phyloP scores from a whole-genome alignment of 2,797 vertebrate genomes.

The Mormyrops boulengeri region DNA sequence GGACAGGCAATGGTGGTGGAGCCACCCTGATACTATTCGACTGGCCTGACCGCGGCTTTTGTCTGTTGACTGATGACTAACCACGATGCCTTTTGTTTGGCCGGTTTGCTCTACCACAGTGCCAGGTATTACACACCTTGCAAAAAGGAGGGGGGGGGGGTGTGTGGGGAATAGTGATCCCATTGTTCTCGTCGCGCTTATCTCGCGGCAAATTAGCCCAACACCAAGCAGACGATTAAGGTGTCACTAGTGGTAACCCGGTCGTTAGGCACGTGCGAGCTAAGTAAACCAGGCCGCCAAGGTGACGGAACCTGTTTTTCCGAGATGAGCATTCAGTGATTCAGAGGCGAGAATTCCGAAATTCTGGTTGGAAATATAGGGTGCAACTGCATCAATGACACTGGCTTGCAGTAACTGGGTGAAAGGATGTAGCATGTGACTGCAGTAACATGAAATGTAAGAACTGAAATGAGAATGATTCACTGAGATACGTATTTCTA shows the following conservation, averaged over 20 bases:
- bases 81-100: neutral
- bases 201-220: slow-evolving; percentile 38
- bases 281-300: slow-evolving; percentile 26
- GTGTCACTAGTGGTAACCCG: slow-evolving; percentile 35
- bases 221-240: slow-evolving; percentile 47
- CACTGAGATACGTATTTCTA: neutral
- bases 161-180: slow-evolving; percentile 15
- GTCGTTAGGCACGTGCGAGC: slow-evolving; percentile 13
- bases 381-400: slow-evolving; percentile 6
- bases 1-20: neutral
- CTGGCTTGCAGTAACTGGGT: neutral
- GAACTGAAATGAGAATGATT: neutral
- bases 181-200: slow-evolving; percentile 46
- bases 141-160: slow-evolving; percentile 30
- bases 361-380: slow-evolving; percentile 19
- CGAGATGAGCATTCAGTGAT: slow-evolving; percentile 20
- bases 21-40: neutral
- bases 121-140: slow-evolving; percentile 27
- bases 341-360: slow-evolving; percentile 33
- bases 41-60: neutral
- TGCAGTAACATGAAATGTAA: neutral
- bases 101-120: slow-evolving; percentile 29
- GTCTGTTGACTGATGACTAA: slow-evolving; percentile 3
- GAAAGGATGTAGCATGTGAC: neutral
- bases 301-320: slow-evolving; percentile 37